Evolutionary conservation across 2,888 invertebrate genomes (phyloP), one percentile per base, ranked within the genome.

Genomic region (Eurytoma adleriae): DNA sequence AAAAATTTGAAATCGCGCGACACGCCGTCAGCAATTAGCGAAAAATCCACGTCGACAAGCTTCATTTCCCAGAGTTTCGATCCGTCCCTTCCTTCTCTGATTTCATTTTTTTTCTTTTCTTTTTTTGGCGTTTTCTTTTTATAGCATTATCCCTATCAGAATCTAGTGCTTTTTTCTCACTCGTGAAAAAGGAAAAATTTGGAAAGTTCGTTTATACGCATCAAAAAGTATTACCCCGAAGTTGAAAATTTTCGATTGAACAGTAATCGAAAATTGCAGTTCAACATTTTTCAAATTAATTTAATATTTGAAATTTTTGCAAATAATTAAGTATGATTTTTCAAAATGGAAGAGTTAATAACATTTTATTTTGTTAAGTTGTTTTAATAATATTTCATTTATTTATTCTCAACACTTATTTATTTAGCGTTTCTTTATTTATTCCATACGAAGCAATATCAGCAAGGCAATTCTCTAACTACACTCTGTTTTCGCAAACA

Each of bases 21-120:
- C n/a, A 20, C 18, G 73, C 54, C 73, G 54, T 30, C 64, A 2
- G 54, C 64, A 73, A 64, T 73, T 64, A 73, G 73, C 30, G 64
- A 50, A 20, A 61, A 20, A 61, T 20, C 5, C 24, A 13, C 54
- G 14, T 13, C 54, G 7, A 54, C 54, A 3, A 16, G 16, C 57
- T 14, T 61, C 24, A 27, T 14, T 18, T 57, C 57, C 18, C 27
- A 18, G 14, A 61, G n/a, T 24, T 62, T 16, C 30, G 14, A 14
- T 40, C 40, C 40, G 40, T 7, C 4, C 40, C 40, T 40, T 40
- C 40, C 24, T 24, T 2, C 24, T 24, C 2, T 24, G 24, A 24
- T 24, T 24, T 24, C 1, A 24, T 24, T 4, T 40, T 40, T 40
- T 16, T 54, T 14, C 14, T 1, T 14, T 10, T n/a, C 10, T 7